Evolutionary conservation across 2,797 vertebrate genomes (phyloP).

Genomic region (Chloroceryle amazona): DNA sequence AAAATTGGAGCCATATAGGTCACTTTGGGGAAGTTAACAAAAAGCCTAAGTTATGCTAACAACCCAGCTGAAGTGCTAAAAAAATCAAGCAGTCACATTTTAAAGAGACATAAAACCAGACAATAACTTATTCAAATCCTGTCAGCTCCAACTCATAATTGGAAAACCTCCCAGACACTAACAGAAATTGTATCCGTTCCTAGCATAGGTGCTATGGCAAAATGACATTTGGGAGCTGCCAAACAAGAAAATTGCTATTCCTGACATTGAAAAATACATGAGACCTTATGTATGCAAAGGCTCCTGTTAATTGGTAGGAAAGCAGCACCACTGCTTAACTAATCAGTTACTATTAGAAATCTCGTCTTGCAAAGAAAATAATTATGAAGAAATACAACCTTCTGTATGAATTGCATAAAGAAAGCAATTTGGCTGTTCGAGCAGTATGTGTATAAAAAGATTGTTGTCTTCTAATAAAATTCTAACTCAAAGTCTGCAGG

Average conservation of each 20-base stretch:
- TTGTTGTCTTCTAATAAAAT: not conserved
- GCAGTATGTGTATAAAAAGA: not conserved
- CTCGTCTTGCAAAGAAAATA: not conserved
- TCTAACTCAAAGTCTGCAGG: not conserved
- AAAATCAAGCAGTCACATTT: not conserved
- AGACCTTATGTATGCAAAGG: not conserved
- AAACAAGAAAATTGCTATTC: slow-evolving; percentile 7
- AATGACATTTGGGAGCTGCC: slow-evolving; percentile 13
- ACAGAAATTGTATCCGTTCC: slow-evolving; percentile 5
- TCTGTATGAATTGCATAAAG: not conserved
- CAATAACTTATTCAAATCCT: slow-evolving; percentile 15
- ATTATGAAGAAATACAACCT: not conserved
- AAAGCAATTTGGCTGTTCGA: not conserved
- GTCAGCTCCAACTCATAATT: not conserved
- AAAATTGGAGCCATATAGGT: not conserved
- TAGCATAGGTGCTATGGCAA: not conserved
- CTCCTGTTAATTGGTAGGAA: not conserved
- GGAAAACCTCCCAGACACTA: slow-evolving; percentile 30
- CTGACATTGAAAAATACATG: slow-evolving; percentile 1
- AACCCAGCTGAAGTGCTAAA: not conserved
- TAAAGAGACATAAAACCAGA: not conserved
- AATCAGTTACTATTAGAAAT: not conserved
- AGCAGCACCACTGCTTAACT: not conserved
- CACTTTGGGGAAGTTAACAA: not conserved
- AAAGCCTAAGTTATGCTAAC: not conserved